Evolutionary conservation across 2,113 vertebrate genomes (phyloP).

Genomic region (Toxotes jaculatrix): DNA sequence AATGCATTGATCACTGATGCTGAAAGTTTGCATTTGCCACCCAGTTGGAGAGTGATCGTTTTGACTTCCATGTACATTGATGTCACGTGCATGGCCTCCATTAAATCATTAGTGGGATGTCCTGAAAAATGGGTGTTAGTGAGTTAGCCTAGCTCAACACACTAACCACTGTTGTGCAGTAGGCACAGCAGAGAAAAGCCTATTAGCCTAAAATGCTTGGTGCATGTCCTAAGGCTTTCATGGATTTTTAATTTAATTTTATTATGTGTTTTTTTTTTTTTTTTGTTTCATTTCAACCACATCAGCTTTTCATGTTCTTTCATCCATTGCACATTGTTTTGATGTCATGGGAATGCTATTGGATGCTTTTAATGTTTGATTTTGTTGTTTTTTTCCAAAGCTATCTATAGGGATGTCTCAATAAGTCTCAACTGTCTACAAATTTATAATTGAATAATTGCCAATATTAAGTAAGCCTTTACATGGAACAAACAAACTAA

Average conservation of each 20-base stretch:
- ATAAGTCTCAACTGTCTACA: not conserved
- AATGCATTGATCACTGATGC: not conserved
- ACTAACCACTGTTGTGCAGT: not conserved
- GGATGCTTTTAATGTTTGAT: constrained; percentile 6
- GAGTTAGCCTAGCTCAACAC: not conserved
- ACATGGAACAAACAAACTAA: not conserved
- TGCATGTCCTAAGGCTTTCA: not conserved
- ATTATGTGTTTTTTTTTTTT: not conserved
- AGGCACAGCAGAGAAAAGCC: not conserved
- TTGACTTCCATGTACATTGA: not conserved
- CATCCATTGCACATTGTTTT: constrained; percentile 37
- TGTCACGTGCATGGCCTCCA: not conserved
- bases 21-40: not conserved
- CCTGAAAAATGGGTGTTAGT: not conserved
- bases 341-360: constrained; percentile 40
- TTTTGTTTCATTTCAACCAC: constrained; percentile 32
- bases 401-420: constrained; percentile 11
- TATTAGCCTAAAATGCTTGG: not conserved
- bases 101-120: not conserved
- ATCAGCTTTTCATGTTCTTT: constrained; percentile 41
- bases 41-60: not conserved
- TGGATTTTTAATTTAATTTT: not conserved
- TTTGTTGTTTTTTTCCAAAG: not conserved
- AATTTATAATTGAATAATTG: not conserved
- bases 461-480: not conserved